A percentile compares a stretch with the other conserved stretches of the same genome.
phyloP scores from a whole-genome alignment of 2,888 invertebrate genomes.

The Coelinius sp. region DNA sequence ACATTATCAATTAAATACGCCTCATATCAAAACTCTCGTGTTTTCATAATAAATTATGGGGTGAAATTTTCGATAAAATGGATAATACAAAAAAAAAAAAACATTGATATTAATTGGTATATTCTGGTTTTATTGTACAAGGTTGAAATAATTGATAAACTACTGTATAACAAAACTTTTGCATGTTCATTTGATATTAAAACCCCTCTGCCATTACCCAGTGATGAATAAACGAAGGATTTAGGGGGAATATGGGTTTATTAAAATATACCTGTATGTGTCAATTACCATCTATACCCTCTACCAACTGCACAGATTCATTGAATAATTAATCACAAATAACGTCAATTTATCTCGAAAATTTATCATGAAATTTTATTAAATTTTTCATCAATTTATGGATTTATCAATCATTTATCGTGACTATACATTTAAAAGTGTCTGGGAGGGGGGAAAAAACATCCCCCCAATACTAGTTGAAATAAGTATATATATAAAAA shows the following conservation, averaged over 20 bases:
- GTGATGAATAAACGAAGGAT: not conserved
- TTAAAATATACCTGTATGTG: slow-evolving; percentile 16
- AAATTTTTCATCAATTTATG: not conserved
- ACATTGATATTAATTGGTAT: not conserved
- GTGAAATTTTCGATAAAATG: slow-evolving; percentile 6
- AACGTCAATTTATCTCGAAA: not conserved
- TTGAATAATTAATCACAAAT: slow-evolving; percentile 4
- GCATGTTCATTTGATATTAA: slow-evolving; percentile 10
- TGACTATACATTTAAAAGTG: not conserved
- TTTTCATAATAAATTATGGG: slow-evolving; percentile 3
- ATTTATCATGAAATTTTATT: not conserved
- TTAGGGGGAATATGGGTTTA: not conserved
- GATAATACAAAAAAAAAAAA: slow-evolving; percentile 2
- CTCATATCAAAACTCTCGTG: slow-evolving; percentile 13
- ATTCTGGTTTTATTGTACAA: not conserved
- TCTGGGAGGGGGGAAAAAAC: too few relatives aligned
- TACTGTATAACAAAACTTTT: not conserved
- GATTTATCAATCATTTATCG: not conserved
- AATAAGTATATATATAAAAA: too few relatives aligned
- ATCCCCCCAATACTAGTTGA: too few relatives aligned
- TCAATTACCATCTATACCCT: not conserved
- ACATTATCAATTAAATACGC: slow-evolving; percentile 16
- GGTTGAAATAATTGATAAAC: not conserved
- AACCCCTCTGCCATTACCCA: not conserved
- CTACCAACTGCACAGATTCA: not conserved